Conservation (phyloP, 35 echinoderm and acorn worm species). For the Diadema setosum region DNA sequence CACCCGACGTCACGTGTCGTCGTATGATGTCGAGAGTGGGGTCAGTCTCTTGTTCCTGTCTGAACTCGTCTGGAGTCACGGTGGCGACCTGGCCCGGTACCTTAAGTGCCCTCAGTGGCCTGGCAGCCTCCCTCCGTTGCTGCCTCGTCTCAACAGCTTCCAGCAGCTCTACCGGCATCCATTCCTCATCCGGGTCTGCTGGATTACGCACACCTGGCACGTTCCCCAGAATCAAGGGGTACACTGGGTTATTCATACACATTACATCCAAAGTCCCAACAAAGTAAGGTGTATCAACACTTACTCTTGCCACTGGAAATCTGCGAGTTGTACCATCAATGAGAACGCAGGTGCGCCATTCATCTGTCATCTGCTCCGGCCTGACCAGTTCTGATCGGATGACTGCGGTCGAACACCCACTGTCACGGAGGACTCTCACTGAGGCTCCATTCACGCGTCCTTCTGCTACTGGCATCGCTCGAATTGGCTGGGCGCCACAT, state of each 20-base stretch:
- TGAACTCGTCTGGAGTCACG: background rate
- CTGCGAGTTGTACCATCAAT: constrained; percentile 55
- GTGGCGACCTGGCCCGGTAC: background rate
- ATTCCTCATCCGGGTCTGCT: constrained; percentile 51
- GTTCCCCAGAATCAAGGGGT: constrained; percentile 80
- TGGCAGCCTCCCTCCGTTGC: background rate
- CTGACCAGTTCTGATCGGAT: constrained; percentile 15
- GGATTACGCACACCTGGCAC: constrained; percentile 41
- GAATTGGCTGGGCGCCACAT: background rate
- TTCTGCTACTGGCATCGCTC: constrained; percentile 29
- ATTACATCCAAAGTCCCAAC: constrained; percentile 45
- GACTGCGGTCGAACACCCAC: constrained; percentile 63
- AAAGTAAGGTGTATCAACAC: constrained; percentile 69
- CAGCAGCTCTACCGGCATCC: background rate
- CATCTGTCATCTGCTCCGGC: constrained; percentile 24
- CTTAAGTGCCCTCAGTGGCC: background rate
- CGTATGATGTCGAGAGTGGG: background rate
- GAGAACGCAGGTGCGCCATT: constrained; percentile 43
- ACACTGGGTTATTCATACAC: constrained; percentile 63
- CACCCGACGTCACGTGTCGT: background rate
- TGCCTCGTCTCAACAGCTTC: background rate
- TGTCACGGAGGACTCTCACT: constrained; percentile 53
- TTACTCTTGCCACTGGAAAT: constrained; percentile 44
- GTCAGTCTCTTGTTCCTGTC: background rate
- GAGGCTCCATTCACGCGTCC: background rate